phyloP scores from a whole-genome alignment of 2,888 invertebrate genomes.

The Amphimallon solstitiale region DNA sequence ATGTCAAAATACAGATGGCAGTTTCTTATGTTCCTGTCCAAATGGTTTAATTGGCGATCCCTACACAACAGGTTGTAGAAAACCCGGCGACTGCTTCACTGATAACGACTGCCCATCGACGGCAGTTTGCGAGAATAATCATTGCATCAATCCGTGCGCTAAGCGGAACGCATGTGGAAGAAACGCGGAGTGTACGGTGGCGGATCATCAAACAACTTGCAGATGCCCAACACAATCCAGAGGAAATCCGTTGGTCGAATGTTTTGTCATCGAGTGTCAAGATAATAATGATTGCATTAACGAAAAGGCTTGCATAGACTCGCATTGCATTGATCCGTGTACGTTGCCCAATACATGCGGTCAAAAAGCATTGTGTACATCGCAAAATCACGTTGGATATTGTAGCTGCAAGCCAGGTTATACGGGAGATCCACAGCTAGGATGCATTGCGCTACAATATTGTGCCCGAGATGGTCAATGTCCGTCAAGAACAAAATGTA shows the following conservation, averaged over 20 bases:
- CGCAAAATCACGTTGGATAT: constrained; percentile 81
- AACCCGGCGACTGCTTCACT: constrained; percentile 84
- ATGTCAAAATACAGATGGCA: constrained; percentile 82
- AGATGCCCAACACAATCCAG: constrained; percentile 79
- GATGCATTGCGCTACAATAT: constrained; percentile 84
- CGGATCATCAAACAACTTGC: constrained; percentile 77
- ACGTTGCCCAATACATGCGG: constrained; percentile 85
- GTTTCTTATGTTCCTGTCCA: constrained; percentile 80
- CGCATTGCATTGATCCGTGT: constrained; percentile 85
- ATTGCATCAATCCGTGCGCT: constrained; percentile 83
- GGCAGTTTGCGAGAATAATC: constrained; percentile 78
- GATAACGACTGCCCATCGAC: constrained; percentile 82
- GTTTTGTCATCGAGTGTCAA: constrained; percentile 79
- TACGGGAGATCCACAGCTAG: constrained; percentile 87
- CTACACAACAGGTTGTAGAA: constrained; percentile 76
- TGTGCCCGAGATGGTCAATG: constrained; percentile 85
- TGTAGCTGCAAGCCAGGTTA: constrained; percentile 87
- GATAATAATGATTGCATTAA: constrained; percentile 80
- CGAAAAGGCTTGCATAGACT: constrained; percentile 79
- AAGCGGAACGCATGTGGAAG: constrained; percentile 73
- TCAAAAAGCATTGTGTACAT: constrained; percentile 78
- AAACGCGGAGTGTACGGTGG: constrained; percentile 79
- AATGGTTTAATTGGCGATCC: constrained; percentile 85
- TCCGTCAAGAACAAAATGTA: constrained; percentile 84
- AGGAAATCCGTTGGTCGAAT: constrained; percentile 80